Evolutionary conservation across 2,888 invertebrate species (phyloP).

Genomic region (Drosophila nr. fundita): DNA sequence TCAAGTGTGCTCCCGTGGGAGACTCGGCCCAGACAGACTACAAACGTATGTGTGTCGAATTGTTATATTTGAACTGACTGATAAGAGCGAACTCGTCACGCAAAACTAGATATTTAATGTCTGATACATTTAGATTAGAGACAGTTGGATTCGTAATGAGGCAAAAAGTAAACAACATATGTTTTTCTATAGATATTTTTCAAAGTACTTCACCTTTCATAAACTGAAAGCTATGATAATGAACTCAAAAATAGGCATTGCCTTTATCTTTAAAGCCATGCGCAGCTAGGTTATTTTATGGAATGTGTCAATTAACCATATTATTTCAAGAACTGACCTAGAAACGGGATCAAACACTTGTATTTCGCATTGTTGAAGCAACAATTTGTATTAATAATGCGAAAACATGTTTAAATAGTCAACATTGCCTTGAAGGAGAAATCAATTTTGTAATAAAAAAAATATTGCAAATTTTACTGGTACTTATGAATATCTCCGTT

Average conservation of each 20-base stretch:
- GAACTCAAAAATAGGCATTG: not conserved
- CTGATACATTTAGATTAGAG: slow-evolving; percentile 12
- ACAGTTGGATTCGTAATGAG: slow-evolving; percentile 6
- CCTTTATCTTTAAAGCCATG: not conserved
- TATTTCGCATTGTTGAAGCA: not conserved
- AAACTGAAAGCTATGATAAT: not conserved
- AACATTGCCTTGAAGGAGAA: slow-evolving; percentile 21
- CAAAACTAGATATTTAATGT: not conserved
- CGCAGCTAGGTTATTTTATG: not conserved
- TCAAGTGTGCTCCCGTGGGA: not conserved
- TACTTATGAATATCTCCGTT: not conserved
- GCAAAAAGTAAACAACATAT: slow-evolving; percentile 47
- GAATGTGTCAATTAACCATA: not conserved
- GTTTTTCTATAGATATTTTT: not conserved
- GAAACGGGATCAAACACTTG: not conserved
- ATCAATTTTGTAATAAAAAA: slow-evolving; percentile 1
- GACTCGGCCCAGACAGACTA: slow-evolving; percentile 23
- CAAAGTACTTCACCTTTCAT: not conserved
- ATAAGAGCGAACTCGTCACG: slow-evolving; percentile 9
- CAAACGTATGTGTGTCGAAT: not conserved
- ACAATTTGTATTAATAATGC: not conserved
- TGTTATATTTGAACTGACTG: slow-evolving; percentile 7
- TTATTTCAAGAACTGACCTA: not conserved
- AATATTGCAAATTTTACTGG: not conserved
- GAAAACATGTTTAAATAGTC: slow-evolving; percentile 24